A percentile compares a stretch with the other conserved stretches of the same genome.
These are phyloP conservation scores for Bombus terrestris DNA, from an alignment of 1,140 invertebrate genomes.

Conservation along the genomic window DNA sequence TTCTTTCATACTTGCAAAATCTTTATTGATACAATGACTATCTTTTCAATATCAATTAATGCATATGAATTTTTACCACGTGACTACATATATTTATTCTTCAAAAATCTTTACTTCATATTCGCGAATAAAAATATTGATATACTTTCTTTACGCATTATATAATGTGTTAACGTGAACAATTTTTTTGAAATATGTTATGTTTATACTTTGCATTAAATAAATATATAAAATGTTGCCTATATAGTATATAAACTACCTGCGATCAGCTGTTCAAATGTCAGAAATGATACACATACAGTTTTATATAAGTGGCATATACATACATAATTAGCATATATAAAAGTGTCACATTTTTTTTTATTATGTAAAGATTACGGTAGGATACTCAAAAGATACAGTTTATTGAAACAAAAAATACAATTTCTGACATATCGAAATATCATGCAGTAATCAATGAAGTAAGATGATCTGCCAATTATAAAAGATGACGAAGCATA, in stretches of 20 bases:
- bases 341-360: background rate
- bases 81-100: background rate
- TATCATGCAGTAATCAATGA: background rate
- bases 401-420: background rate
- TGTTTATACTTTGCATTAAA: background rate
- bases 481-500: conserved; percentile 23
- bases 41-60: background rate
- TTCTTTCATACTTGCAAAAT: background rate
- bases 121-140: background rate
- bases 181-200: background rate
- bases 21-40: background rate
- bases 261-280: conserved; percentile 12
- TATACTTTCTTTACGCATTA: background rate
- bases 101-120: background rate
- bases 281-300: background rate
- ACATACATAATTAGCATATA: background rate
- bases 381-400: background rate
- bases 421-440: background rate
- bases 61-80: background rate
- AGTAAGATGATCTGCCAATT: background rate
- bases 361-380: background rate
- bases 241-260: background rate
- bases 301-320: background rate
- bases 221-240: background rate
- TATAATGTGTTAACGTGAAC: background rate